Conservation (phyloP, 2,888 invertebrate genomes). For the Gisinianus flammeolus region DNA sequence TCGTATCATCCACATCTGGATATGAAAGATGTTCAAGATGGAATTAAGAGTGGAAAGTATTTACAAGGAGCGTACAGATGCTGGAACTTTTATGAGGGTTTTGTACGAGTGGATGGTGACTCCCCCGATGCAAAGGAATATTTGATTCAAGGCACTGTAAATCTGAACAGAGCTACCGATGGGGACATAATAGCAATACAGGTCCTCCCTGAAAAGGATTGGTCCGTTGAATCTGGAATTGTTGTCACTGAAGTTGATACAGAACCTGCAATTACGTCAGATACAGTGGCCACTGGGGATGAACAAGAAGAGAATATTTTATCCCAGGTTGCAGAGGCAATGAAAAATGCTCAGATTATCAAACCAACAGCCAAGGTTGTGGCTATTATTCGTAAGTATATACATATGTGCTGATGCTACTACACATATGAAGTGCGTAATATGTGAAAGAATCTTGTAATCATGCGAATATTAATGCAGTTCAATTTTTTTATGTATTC, state of each 20-base stretch:
- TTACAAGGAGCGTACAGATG: constrained; percentile 55
- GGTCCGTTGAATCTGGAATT: constrained; percentile 84
- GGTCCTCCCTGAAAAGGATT: constrained; percentile 83
- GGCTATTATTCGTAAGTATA: constrained; percentile 92
- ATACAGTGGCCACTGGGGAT: constrained; percentile 75
- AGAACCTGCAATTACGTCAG: constrained; percentile 56
- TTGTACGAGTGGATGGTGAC: constrained; percentile 50
- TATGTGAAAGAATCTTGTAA: too few relatives aligned
- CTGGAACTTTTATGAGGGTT: constrained; percentile 57
- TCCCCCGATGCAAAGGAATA: constrained; percentile 61
- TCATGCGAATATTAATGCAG: too few relatives aligned
- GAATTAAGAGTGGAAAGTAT: constrained; percentile 52
- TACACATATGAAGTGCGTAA: too few relatives aligned
- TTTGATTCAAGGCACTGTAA: constrained; percentile 80
- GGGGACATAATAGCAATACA: constrained; percentile 93
- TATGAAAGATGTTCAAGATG: constrained; percentile 47
- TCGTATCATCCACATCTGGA: constrained; percentile 49
- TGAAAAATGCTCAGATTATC: constrained; percentile 46
- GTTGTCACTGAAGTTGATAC: constrained; percentile 63
- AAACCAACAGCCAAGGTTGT: constrained; percentile 80
- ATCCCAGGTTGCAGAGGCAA: constrained; percentile 56
- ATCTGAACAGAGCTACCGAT: constrained; percentile 91
- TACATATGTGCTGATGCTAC: too few relatives aligned
- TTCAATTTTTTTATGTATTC: too few relatives aligned
- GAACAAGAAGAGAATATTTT: constrained; percentile 65